These are phyloP conservation scores for Drosophila pseudoananassae DNA, from an alignment of 1,140 invertebrate species.

Conservation along the genomic window DNA sequence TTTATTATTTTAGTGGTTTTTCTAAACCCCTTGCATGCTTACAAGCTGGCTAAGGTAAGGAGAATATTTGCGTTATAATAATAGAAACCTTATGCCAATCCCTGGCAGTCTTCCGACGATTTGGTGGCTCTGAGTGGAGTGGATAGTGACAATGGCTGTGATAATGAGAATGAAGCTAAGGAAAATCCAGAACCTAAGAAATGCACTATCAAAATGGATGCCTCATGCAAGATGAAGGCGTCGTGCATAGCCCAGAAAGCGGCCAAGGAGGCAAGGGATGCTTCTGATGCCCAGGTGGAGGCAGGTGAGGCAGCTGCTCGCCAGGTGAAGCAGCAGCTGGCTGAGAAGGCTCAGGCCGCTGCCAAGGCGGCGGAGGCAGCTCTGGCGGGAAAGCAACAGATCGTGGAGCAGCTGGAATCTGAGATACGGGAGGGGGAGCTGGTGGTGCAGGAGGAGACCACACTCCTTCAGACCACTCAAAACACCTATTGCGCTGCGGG, in stretches of 20 bases:
- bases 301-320: slow-evolving; percentile 87
- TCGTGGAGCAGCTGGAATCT: slow-evolving; percentile 86
- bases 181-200: neutral
- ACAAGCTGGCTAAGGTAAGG: slow-evolving; percentile 29
- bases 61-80: neutral
- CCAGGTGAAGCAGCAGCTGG: slow-evolving; percentile 88
- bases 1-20: slow-evolving; percentile 1
- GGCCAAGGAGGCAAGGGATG: slow-evolving; percentile 87
- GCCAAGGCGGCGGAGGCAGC: slow-evolving; percentile 88
- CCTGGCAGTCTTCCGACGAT: neutral
- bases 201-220: slow-evolving; percentile 10
- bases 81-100: neutral
- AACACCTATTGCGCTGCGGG: slow-evolving; percentile 86
- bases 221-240: slow-evolving; percentile 57
- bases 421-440: slow-evolving; percentile 87
- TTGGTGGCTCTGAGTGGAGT: neutral
- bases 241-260: slow-evolving; percentile 87
- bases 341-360: slow-evolving; percentile 87
- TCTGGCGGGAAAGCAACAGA: slow-evolving; percentile 86
- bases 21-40: neutral
- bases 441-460: slow-evolving; percentile 87
- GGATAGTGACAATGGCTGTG: neutral
- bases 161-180: neutral
- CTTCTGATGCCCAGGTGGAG: slow-evolving; percentile 87
- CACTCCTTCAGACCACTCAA: slow-evolving; percentile 86